Base-by-base conservation (phyloP, 2,113 vertebrate genomes). In the Onychorhynchus coronatus region DNA sequence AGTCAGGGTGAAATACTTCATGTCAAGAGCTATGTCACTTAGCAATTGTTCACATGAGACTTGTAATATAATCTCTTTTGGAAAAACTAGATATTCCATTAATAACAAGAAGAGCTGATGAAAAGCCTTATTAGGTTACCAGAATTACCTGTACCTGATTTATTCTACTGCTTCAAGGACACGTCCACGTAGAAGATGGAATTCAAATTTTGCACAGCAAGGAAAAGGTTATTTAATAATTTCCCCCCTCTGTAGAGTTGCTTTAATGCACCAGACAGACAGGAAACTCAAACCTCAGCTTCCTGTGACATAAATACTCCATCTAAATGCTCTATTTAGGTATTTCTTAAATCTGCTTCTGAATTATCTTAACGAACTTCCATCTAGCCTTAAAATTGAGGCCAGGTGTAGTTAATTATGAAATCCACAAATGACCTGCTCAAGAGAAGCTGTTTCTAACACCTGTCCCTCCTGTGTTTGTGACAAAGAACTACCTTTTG, bases 21-120 rank as follows among this genome's bases (percentile, higher is more conserved):
- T 94, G 61, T 96, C 95, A 97, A 62, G 95, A 91, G 74, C 11
- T 80, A 58, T 94, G 88, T 95, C 72, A 93, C 85, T 89, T 49
- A 72, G 67, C 88, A 96, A 88, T 96, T 96, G 91, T 97, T 95
- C 93, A 82, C 62, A 76, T 14, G 41, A 94, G 74, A 75, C 33
- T 87, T 93, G 77, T 74, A 76, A 90, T 81, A 89, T 33, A 70
- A 74, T 22, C 78, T 74, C 94, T 84, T 95, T 80, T 50, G 82
- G 80, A 90, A 85, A 80, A 88, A 74, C 86, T 65, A 80, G 84
- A 65, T 71, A 95, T 94, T 93, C 80, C 82, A 80, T 96, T 96
- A 95, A 87, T 75, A 96, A 79, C 55, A 92, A 61, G 71, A 94
- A 71, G 68, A 52, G 41, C 55, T 96, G 79, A 94, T 97, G 89